phyloP scores from a whole-genome alignment of 2,797 vertebrate species.

The Geotrypetes seraphini region DNA sequence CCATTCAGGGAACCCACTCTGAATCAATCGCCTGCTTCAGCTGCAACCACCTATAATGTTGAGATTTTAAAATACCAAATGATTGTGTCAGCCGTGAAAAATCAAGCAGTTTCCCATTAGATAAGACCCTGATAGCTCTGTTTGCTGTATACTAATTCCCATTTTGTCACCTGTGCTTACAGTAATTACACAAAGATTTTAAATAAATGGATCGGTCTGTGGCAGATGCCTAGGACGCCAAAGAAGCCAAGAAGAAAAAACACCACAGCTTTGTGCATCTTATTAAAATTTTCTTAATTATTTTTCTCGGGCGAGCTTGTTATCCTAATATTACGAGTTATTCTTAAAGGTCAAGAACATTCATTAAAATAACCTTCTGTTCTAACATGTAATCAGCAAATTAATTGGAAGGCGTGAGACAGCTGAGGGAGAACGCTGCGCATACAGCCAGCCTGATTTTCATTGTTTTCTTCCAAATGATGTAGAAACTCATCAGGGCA shows the following conservation, averaged over 20 bases:
- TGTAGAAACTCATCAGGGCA: conserved; percentile 3
- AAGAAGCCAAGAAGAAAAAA: conserved; percentile 4
- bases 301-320: conserved; percentile 57
- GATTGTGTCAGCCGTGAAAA: too few relatives aligned
- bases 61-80: too few relatives aligned
- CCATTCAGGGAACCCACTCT: too few relatives aligned
- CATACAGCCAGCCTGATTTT: background rate
- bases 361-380: conserved; percentile 64
- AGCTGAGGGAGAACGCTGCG: background rate
- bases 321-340: conserved; percentile 70
- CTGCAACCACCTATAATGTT: too few relatives aligned
- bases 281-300: conserved; percentile 56
- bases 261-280: conserved; percentile 19
- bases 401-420: conserved; percentile 66
- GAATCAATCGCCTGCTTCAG: too few relatives aligned
- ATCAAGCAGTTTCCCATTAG: too few relatives aligned
- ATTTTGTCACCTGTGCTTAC: conserved; percentile 11
- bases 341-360: conserved; percentile 69
- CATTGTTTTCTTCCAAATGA: conserved; percentile 1
- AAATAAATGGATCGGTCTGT: conserved; percentile 18
- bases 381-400: conserved; percentile 66
- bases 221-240: conserved; percentile 1
- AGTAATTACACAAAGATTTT: conserved; percentile 9
- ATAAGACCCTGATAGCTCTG: conserved; percentile 11
- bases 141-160: conserved; percentile 2